A percentile compares a stretch with the other conserved stretches of the same genome.
Evolutionary conservation across 2,113 vertebrate species (phyloP).

Genomic region (Macroglossus sobrinus): DNA sequence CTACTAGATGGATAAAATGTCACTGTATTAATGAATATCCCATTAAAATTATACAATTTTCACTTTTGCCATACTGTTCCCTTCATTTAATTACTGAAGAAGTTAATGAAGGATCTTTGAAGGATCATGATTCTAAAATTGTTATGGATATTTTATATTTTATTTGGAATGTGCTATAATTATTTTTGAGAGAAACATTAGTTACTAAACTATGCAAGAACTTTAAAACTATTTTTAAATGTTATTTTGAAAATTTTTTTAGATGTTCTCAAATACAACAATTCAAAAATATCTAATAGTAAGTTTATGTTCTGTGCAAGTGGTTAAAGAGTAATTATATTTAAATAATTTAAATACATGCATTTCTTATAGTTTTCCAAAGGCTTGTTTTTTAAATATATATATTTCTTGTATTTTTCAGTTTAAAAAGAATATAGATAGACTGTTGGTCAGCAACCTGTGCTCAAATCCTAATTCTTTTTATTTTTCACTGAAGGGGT

Average conservation of each 20-base stretch:
- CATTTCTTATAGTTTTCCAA: not conserved
- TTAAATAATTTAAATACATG: not conserved
- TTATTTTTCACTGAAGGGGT: not conserved
- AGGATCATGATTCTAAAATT: not conserved
- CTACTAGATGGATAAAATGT: not conserved
- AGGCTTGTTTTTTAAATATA: not conserved
- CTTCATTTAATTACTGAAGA: not conserved
- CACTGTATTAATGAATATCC: not conserved
- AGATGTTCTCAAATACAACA: not conserved
- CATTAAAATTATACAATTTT: not conserved
- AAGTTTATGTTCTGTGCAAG: not conserved
- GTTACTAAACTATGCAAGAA: not conserved
- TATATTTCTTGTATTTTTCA: not conserved
- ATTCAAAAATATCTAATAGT: not conserved
- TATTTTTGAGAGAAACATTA: not conserved
- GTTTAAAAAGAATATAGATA: not conserved
- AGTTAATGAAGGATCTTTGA: not conserved
- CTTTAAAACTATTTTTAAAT: not conserved
- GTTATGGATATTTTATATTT: not conserved
- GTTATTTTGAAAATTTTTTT: conserved; percentile 12
- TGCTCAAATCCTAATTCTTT: not conserved
- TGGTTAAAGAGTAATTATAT: not conserved
- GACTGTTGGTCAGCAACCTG: not conserved
- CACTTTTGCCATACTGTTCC: not conserved
- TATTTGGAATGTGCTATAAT: not conserved